Evolutionary conservation across 2,113 vertebrate genomes (phyloP).

Genomic region (Calonectris borealis): DNA sequence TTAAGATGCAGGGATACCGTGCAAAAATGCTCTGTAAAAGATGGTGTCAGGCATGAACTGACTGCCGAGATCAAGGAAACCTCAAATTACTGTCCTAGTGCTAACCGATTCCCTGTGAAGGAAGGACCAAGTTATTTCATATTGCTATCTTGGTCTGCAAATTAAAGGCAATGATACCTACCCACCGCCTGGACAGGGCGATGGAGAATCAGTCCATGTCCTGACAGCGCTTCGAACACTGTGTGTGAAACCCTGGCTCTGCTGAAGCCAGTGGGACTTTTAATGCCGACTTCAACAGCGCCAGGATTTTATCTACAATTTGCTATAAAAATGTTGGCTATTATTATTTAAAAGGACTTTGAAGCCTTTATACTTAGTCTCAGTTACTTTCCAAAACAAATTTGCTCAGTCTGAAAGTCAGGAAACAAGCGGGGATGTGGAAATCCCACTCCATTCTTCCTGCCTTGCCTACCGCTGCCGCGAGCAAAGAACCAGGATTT

Average conservation of each 20-base stretch:
- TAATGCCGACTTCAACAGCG: background rate
- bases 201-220: background rate
- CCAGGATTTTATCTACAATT: background rate
- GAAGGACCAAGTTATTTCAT: background rate
- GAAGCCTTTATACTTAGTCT: background rate
- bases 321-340: background rate
- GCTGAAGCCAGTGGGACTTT: background rate
- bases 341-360: background rate
- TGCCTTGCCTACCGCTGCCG: background rate
- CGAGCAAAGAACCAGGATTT: background rate
- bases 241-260: background rate
- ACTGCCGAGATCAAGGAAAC: background rate
- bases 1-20: background rate
- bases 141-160: background rate
- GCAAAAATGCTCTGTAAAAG: background rate
- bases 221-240: accelerated
- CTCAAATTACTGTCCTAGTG: background rate
- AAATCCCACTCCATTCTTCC: background rate
- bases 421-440: background rate
- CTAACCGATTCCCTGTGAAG: background rate
- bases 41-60: background rate
- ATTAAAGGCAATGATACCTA: background rate
- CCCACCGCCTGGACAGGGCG: background rate
- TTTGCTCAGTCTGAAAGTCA: background rate
- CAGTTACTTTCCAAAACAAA: background rate